Base-by-base conservation (phyloP, 2,113 vertebrate genomes). In the Alligator sinensis region DNA sequence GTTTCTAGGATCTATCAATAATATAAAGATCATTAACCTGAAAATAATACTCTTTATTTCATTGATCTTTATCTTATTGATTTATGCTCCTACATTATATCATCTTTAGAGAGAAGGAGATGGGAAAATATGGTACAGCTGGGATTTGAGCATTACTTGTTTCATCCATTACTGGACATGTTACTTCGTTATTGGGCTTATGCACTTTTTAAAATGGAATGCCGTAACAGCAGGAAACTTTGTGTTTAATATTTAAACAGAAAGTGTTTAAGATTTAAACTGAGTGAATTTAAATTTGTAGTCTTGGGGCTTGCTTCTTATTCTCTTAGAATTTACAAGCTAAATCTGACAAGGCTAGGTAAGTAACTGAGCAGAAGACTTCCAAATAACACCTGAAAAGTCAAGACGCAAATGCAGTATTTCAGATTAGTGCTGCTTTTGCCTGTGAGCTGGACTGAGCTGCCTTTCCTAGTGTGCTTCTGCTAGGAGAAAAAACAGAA, bases 171-270 rank as follows among this genome's bases (percentile, higher is more conserved):
- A 70, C 59, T 77, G 60, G 59, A 30, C 47, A 78, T 57, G 62
- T 77, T 84, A 77, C 1, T 86, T 7, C 59, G 89, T 92, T 70
- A 80, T 76, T 94, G 70, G 5, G 15, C 80, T 92, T 82, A 96
- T 95, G 64, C 76, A 94, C 91, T 94, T 96, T 95, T 96, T 82
- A 94, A 92, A 93, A 70, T 61, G 25, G 6, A 30, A 28, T 72
- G 59, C 15, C 18, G 54, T 25, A 84, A 68, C 13, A 92, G 77
- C 54, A 92, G 63, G 79, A 91, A 92, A 90, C 66, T 81, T 58
- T 34, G 18, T 88, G 58, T 92, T 96, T 90, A 96, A 96, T 91
- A 86, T 92, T 96, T 96, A 93, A 97, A 91, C 74, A 89, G 59
- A 80, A 80, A 21, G 22, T 70, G 38, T 38, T 38, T 38, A 38